These are phyloP conservation scores for Plecotus auritus DNA, from an alignment of 2,113 vertebrate genomes.

Conservation along the genomic window DNA sequence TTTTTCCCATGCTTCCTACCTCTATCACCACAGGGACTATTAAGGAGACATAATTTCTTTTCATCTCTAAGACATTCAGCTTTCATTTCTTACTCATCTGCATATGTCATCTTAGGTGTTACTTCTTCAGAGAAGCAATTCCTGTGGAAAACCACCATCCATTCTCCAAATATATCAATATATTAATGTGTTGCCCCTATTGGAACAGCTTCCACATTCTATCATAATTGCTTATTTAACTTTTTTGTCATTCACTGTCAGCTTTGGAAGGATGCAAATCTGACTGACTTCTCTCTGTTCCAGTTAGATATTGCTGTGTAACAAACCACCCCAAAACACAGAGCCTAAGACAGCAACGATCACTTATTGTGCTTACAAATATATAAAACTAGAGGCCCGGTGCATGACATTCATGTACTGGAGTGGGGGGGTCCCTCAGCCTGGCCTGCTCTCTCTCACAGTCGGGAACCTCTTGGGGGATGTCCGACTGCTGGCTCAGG, in stretches of 20 bases:
- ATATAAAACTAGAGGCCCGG: too few species aligned
- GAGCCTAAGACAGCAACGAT: neutral
- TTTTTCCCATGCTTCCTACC: neutral
- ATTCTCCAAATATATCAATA: neutral
- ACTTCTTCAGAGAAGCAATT: neutral
- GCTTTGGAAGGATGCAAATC: neutral
- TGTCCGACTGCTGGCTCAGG: too few species aligned
- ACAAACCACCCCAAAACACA: neutral
- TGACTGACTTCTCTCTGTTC: neutral
- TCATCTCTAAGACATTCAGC: neutral
- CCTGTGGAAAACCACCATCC: neutral
- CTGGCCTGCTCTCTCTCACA: too few species aligned
- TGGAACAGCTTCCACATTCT: neutral
- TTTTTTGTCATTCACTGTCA: neutral
- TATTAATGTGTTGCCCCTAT: neutral
- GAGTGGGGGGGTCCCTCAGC: too few species aligned
- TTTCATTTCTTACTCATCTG: neutral
- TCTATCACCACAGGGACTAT: neutral
- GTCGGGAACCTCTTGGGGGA: too few species aligned
- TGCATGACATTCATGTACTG: too few species aligned
- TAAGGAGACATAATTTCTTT: neutral
- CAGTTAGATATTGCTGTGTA: neutral
- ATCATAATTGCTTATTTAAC: neutral
- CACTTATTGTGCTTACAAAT: neutral
- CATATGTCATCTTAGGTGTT: neutral